These are phyloP conservation scores for Sinelater perroti DNA, from an alignment of 2,888 invertebrate species.

Conservation along the genomic window DNA sequence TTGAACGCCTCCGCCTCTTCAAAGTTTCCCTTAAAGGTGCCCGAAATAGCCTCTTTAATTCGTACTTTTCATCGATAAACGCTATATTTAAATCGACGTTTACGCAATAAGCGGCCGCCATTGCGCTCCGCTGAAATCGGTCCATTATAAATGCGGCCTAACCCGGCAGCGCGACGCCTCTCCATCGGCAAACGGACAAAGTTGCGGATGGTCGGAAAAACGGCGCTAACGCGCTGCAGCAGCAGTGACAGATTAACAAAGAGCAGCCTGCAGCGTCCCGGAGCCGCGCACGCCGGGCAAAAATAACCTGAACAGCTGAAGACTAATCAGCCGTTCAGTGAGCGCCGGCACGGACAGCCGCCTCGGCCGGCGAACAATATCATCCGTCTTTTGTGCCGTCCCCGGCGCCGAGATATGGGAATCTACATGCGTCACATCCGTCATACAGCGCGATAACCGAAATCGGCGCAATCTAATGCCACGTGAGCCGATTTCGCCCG, in stretches of 20 bases:
- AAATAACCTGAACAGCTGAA: slow-evolving; percentile 20
- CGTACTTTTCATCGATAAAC: slow-evolving; percentile 1
- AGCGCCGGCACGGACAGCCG: slow-evolving; percentile 10
- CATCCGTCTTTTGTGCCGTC: slow-evolving; percentile 18
- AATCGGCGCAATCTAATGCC: neutral
- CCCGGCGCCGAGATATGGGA: slow-evolving; percentile 9
- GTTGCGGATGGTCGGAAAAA: too few relatives aligned
- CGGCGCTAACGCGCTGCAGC: too few relatives aligned
- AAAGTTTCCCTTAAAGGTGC: slow-evolving; percentile 2
- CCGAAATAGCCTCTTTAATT: slow-evolving; percentile 9
- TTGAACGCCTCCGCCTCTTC: slow-evolving; percentile 8
- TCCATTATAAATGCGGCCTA: too few relatives aligned
- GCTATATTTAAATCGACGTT: slow-evolving; percentile 1
- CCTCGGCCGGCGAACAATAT: slow-evolving; percentile 12
- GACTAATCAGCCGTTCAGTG: slow-evolving; percentile 16
- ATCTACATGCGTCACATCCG: slow-evolving; percentile 12
- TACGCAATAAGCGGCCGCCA: too few relatives aligned
- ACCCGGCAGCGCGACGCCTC: too few relatives aligned
- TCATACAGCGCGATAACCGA: neutral
- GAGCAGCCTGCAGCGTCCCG: slow-evolving; percentile 10
- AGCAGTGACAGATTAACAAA: too few relatives aligned
- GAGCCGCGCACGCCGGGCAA: neutral
- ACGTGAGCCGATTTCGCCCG: too few relatives aligned
- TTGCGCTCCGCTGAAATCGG: too few relatives aligned
- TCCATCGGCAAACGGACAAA: too few relatives aligned